These are phyloP conservation scores for Embiotoca jacksoni DNA, from an alignment of 2,113 vertebrate species.

Conservation along the genomic window DNA sequence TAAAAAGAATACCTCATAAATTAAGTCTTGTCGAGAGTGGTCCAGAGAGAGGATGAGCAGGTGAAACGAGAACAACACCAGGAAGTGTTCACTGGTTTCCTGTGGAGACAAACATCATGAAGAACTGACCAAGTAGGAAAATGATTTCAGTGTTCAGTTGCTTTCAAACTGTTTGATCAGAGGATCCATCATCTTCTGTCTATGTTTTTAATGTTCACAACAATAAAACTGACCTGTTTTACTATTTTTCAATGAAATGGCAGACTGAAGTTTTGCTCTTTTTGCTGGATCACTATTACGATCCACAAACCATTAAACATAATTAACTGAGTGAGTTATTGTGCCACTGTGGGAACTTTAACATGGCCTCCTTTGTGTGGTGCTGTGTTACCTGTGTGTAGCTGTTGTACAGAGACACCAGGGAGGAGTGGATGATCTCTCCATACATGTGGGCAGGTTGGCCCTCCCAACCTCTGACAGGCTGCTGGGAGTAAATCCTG, in stretches of 20 bases:
- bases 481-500: constrained; percentile 80
- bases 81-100: constrained; percentile 81
- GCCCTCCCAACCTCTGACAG: constrained; percentile 87
- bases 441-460: constrained; percentile 81
- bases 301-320: no score
- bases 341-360: no score
- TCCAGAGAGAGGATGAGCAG: constrained; percentile 87
- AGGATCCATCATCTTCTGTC: no score
- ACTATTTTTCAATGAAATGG: neutral
- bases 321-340: no score
- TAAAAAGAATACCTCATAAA: constrained; percentile 83
- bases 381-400: constrained; percentile 79
- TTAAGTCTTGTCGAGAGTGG: constrained; percentile 75
- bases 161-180: neutral
- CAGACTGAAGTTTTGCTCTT: no score
- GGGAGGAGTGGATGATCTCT: constrained; percentile 86
- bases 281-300: no score
- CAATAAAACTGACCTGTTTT: no score
- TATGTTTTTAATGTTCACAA: neutral
- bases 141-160: no score
- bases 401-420: constrained; percentile 77
- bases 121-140: no score
- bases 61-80: constrained; percentile 88
- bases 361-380: neutral
- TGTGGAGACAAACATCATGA: constrained; percentile 52